Evolutionary conservation across 2,113 vertebrate genomes (phyloP).

Genomic region (Willisornis vidua): DNA sequence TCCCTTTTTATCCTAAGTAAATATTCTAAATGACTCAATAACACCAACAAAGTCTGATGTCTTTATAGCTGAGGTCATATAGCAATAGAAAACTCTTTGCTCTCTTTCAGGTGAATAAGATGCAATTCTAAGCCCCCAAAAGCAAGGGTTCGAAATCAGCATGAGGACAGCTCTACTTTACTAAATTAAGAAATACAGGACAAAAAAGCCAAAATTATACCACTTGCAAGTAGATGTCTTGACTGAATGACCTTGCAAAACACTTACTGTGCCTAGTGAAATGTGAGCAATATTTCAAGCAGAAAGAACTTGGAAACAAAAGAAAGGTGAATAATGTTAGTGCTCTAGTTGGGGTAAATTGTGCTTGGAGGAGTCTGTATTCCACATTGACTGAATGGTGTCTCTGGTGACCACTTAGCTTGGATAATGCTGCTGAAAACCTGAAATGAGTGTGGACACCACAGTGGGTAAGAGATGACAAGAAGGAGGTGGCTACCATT

Average conservation of each 20-base stretch:
- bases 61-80: slow-evolving; percentile 30
- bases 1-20: slow-evolving; percentile 14
- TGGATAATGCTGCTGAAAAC: not conserved
- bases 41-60: not conserved
- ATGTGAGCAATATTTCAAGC: not conserved
- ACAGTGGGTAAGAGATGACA: not conserved
- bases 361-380: not conserved
- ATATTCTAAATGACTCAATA: not conserved
- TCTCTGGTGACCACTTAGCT: not conserved
- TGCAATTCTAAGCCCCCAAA: slow-evolving; percentile 1
- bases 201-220: not conserved
- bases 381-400: not conserved
- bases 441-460: not conserved
- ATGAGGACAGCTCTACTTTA: not conserved
- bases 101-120: slow-evolving; percentile 40
- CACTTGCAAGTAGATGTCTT: not conserved
- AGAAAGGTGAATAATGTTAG: not conserved
- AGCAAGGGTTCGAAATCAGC: slow-evolving; percentile 17
- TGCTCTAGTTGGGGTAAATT: not conserved
- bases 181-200: not conserved
- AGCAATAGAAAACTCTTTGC: not conserved
- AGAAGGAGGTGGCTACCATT: not conserved
- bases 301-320: not conserved
- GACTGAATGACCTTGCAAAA: not conserved
- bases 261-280: not conserved